phyloP scores from a whole-genome alignment of 2,113 vertebrate genomes.

The Saccopteryx leptura region DNA sequence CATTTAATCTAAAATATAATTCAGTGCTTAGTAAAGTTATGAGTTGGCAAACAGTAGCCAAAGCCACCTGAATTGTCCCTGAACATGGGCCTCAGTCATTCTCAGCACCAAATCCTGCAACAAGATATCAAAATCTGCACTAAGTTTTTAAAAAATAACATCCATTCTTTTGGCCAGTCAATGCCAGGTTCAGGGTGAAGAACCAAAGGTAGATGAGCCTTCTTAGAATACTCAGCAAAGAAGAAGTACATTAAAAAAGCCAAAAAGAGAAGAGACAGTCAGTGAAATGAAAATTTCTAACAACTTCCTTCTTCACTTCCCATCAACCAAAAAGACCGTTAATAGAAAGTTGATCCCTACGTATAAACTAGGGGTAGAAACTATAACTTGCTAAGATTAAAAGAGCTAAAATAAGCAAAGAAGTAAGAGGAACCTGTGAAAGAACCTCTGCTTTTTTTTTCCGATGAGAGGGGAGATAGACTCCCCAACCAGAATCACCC shows the following conservation, averaged over 20 bases:
- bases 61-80: constrained; percentile 56
- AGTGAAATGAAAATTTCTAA: not conserved
- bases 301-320: not conserved
- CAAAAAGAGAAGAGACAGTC: not conserved
- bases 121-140: constrained; percentile 26
- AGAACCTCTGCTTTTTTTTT: not conserved
- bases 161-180: not conserved
- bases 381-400: not conserved
- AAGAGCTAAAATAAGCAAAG: not conserved
- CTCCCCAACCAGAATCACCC: too few relatives aligned
- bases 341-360: not conserved
- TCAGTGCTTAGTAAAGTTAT: constrained; percentile 67
- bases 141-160: constrained; percentile 50
- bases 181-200: not conserved
- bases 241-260: not conserved
- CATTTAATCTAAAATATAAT: constrained; percentile 73
- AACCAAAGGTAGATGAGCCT: not conserved
- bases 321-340: not conserved
- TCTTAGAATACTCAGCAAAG: constrained; percentile 3
- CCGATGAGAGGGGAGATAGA: too few relatives aligned
- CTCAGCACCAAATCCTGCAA: constrained; percentile 53
- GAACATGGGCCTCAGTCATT: constrained; percentile 76
- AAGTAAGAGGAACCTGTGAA: not conserved
- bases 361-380: not conserved
- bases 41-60: constrained; percentile 59